A percentile compares a stretch with the other conserved stretches of the same genome.
Evolutionary conservation across 2,113 vertebrate genomes (phyloP).

Genomic region (Tychaedon coryphoeus): DNA sequence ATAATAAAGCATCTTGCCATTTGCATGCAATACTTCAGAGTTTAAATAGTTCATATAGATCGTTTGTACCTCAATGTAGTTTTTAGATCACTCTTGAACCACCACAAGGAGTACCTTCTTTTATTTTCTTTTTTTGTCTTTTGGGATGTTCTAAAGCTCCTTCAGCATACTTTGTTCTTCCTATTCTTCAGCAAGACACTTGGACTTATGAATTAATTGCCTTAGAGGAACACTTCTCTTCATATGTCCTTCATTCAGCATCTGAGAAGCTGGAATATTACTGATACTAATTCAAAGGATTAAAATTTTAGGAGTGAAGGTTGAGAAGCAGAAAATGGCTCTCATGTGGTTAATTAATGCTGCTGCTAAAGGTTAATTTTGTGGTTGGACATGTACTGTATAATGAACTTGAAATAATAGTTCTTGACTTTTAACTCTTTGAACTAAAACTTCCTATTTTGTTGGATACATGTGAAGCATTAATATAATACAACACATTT

Average conservation of each 20-base stretch:
- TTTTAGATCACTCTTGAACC: background rate
- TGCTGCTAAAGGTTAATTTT: slow-evolving; percentile 38
- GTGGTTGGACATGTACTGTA: background rate
- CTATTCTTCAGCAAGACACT: background rate
- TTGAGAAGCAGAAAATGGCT: slow-evolving; percentile 56
- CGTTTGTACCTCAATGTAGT: background rate
- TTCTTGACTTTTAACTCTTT: slow-evolving; percentile 5
- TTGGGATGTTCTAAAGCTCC: background rate
- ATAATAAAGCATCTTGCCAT: background rate
- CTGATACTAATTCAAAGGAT: slow-evolving; percentile 39
- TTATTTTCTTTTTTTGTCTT: background rate
- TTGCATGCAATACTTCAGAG: background rate
- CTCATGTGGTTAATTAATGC: slow-evolving; percentile 38
- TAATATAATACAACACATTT: background rate
- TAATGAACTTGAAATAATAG: slow-evolving; percentile 2
- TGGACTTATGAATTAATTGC: slow-evolving; percentile 50
- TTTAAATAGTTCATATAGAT: slow-evolving; percentile 5
- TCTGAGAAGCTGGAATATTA: slow-evolving; percentile 44
- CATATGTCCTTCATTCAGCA: slow-evolving; percentile 52
- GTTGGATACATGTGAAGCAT: background rate
- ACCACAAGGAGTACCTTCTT: background rate
- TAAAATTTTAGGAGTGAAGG: slow-evolving; percentile 60
- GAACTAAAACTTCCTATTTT: background rate
- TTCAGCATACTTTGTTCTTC: slow-evolving; percentile 21
- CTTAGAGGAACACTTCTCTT: slow-evolving; percentile 35